Base-by-base conservation (phyloP, 2,113 vertebrate genomes). In the Gadus chalcogrammus region DNA sequence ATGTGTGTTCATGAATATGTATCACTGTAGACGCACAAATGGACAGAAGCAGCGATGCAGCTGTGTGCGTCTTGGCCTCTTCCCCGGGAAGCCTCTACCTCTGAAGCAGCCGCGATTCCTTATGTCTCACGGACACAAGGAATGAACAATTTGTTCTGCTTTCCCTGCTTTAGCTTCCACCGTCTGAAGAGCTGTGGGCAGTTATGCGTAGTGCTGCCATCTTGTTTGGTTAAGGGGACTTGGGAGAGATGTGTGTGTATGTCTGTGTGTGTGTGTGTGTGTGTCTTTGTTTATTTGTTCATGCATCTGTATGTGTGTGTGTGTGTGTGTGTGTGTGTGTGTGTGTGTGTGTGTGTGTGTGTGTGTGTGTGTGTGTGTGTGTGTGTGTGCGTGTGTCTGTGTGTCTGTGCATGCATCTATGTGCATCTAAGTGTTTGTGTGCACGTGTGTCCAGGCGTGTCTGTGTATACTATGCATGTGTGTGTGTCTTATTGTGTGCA, bases 81-180 rank as follows among this genome's bases (percentile, higher is more conserved):
- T 48, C 42, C 8, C 42, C 42, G 11, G 42, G 42, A 48, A 12
- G 12, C 8, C 42, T 48, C 42, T 48, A 9, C 42, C 9, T 48
- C 42, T 13, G 42, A 48, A 13, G 12, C 42, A 48, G 42, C 8
- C 8, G 11, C 1, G 8, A 13, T 13, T 48, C 42, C 42, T 2
- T 48, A 48, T 48, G 42, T 48, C 42, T 9, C 9, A 58, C 55
- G n/a, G 55, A 58, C 75, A 83, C 58, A 78, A 15, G 55, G 81
- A 84, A 83, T 85, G 38, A 88, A 80, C 66, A 77, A 67, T 71
- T 79, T 76, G 76, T 75, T 82, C 69, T 71, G 69, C 71, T 64
- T 75, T 59, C 63, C 65, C 70, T 17, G 53, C 63, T 24, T 48
- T 74, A 79, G 64, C 73, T 68, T 79, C 67, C 65, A 31, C 72